Conservation (phyloP, 2,888 invertebrate species). For the Embidobia sp. region DNA sequence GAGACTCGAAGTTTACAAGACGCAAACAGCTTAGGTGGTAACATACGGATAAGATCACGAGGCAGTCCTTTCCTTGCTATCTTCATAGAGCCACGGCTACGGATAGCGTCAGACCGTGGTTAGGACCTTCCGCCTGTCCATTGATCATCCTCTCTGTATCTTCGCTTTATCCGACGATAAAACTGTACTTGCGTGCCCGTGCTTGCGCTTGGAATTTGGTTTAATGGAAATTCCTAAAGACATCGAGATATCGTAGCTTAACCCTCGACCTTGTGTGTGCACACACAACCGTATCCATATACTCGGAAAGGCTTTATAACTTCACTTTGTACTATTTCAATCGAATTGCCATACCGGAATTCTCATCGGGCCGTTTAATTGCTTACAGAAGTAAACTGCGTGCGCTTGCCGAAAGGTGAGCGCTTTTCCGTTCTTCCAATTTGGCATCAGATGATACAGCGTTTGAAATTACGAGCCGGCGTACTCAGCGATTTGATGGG, state of each 20-base stretch:
- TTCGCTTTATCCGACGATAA: conserved; percentile 68
- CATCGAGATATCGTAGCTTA: conserved; percentile 70
- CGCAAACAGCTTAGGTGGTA: conserved; percentile 80
- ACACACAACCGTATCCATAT: conserved; percentile 53
- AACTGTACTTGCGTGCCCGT: conserved; percentile 66
- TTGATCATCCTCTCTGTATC: conserved; percentile 67
- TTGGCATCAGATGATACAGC: neutral
- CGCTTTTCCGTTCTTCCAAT: conserved; percentile 10
- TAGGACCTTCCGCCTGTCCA: conserved; percentile 68
- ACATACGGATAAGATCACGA: conserved; percentile 77
- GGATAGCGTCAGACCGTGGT: conserved; percentile 73
- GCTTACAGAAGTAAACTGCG: conserved; percentile 47
- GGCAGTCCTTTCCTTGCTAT: conserved; percentile 67
- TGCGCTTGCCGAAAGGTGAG: conserved; percentile 26
- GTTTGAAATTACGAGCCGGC: neutral
- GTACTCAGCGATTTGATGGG: neutral
- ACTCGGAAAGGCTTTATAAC: conserved; percentile 65
- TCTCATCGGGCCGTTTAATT: conserved; percentile 52
- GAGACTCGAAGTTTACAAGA: conserved; percentile 76
- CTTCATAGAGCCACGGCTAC: conserved; percentile 73
- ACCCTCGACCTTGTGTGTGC: conserved; percentile 66
- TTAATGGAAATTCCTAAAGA: conserved; percentile 72
- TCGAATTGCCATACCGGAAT: conserved; percentile 59
- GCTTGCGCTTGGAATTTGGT: conserved; percentile 67
- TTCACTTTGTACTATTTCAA: conserved; percentile 65